A percentile compares a stretch with the other conserved stretches of the same genome.
Conservation (phyloP, 2,797 vertebrate species). For the Rhynchonycteris naso region DNA sequence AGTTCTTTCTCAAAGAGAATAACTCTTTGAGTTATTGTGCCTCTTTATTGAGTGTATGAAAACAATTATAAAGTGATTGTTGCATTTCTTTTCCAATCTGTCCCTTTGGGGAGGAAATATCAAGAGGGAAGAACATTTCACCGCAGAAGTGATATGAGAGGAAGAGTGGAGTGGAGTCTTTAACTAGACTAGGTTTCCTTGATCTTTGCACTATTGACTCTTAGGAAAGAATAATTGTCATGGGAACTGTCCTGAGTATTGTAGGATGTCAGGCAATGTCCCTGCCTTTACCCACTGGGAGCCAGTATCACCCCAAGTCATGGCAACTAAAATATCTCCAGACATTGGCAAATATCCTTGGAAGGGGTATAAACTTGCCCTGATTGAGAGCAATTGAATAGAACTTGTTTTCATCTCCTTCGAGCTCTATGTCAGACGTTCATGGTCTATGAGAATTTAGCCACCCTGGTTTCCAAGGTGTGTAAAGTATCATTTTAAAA, state of each 20-base stretch:
- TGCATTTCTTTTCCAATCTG: not conserved
- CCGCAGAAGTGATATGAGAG: not conserved
- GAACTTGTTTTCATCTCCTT: not conserved
- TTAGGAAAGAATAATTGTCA: not conserved
- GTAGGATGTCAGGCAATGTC: not conserved
- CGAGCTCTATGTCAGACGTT: not conserved
- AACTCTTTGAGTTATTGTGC: not conserved
- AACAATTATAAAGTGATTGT: not conserved
- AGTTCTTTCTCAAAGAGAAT: not conserved
- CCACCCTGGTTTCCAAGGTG: not conserved
- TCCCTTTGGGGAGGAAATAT: not conserved
- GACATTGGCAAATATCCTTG: not conserved
- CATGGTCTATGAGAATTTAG: not conserved
- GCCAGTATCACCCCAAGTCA: not conserved
- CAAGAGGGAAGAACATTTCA: not conserved
- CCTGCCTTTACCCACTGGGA: not conserved
- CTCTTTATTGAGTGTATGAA: not conserved
- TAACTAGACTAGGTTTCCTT: not conserved
- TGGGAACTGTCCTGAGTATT: not conserved
- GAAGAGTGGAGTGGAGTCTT: not conserved
- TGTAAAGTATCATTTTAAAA: not conserved
- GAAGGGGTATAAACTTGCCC: not conserved
- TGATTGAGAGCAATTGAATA: not conserved
- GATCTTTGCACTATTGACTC: not conserved
- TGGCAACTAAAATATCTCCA: not conserved